Evolutionary conservation across 2,797 vertebrate genomes (phyloP).

Genomic region (Propithecus perrieri): DNA sequence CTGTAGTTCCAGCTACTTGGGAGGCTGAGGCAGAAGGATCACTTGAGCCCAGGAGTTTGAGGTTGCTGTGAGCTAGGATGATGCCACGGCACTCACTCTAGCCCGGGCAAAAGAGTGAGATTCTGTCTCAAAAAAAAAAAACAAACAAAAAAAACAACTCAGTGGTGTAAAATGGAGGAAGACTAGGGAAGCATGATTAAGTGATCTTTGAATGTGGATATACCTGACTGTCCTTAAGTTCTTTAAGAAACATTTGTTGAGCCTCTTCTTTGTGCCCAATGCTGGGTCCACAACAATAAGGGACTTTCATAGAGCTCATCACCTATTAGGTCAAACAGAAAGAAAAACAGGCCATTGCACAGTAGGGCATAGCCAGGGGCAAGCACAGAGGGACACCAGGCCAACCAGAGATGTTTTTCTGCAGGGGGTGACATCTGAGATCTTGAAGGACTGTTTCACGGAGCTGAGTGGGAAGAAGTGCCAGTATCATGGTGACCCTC

Average conservation of each 20-base stretch:
- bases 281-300: background rate
- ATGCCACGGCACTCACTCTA: too few relatives aligned
- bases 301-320: background rate
- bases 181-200: background rate
- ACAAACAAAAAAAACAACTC: background rate
- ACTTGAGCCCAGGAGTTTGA: too few relatives aligned
- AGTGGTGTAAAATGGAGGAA: background rate
- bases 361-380: too few relatives aligned
- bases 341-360: background rate
- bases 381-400: background rate
- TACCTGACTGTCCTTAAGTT: background rate
- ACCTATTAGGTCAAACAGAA: background rate
- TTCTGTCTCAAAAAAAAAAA: too few relatives aligned
- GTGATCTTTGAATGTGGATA: background rate
- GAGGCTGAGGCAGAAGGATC: too few relatives aligned
- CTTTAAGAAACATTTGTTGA: background rate
- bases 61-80: too few relatives aligned
- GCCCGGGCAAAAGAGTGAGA: too few relatives aligned
- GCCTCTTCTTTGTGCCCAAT: background rate
- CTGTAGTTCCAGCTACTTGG: too few relatives aligned
- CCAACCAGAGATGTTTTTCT: background rate
- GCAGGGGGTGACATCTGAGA: background rate
- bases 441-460: background rate
- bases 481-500: background rate
- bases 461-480: background rate